These are phyloP conservation scores for Isichthys henryi DNA, from an alignment of 2,113 vertebrate genomes.

Conservation along the genomic window DNA sequence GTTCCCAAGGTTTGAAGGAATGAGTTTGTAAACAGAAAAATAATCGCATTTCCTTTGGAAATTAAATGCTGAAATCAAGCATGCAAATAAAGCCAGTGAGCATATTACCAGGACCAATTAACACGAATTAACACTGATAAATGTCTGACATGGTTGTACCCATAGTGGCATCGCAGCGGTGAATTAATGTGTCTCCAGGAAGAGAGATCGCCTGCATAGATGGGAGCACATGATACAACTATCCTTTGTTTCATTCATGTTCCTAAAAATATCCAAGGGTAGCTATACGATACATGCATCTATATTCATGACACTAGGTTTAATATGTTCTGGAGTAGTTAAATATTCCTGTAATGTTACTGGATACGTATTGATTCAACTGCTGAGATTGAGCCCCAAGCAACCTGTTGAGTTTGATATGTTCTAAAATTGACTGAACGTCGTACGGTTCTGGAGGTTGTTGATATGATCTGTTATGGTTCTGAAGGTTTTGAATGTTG, in stretches of 20 bases:
- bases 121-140: not conserved
- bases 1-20: not conserved
- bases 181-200: not conserved
- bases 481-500: not conserved
- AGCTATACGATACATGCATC: not conserved
- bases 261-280: not conserved
- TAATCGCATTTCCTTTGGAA: not conserved
- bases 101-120: not conserved
- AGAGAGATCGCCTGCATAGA: not conserved
- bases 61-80: not conserved
- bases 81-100: not conserved
- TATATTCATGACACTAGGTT: not conserved
- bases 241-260: not conserved
- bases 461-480: not conserved
- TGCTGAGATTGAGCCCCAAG: not conserved
- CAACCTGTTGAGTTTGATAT: not conserved
- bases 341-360: not conserved
- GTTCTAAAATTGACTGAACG: not conserved
- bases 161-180: not conserved
- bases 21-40: not conserved
- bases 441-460: not conserved
- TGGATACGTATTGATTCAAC: not conserved
- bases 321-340: not conserved
- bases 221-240: not conserved
- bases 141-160: not conserved